Evolutionary conservation across 2,888 invertebrate species (phyloP).

Genomic region (Latrodectus hesperus): DNA sequence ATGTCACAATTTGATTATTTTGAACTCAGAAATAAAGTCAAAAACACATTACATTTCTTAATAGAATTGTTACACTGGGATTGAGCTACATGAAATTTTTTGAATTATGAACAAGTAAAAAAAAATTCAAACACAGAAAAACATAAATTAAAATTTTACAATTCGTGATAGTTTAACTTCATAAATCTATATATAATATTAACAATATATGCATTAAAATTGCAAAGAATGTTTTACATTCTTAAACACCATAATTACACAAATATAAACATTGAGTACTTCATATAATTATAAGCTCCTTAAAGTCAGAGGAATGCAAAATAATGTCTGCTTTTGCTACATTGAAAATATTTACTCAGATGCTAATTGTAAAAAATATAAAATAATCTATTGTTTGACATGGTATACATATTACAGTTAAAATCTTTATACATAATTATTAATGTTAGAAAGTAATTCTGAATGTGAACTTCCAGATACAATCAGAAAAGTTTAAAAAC

Average conservation of each 20-base stretch:
- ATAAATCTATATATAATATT: slow-evolving; percentile 58
- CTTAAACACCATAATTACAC: slow-evolving; percentile 43
- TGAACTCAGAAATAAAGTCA: slow-evolving; percentile 49
- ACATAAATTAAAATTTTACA: background rate
- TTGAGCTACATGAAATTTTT: background rate
- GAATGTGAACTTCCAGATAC: background rate
- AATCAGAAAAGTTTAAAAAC: too few species aligned
- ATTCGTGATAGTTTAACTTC: slow-evolving; percentile 18
- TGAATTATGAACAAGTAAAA: slow-evolving; percentile 3
- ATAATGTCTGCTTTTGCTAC: slow-evolving; percentile 7
- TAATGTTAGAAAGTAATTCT: slow-evolving; percentile 9
- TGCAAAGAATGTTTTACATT: slow-evolving; percentile 42
- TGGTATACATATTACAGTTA: too few species aligned
- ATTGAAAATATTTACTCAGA: background rate
- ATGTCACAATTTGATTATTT: slow-evolving; percentile 29
- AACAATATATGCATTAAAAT: slow-evolving; percentile 55
- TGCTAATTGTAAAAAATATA: too few species aligned
- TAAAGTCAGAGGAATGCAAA: slow-evolving; percentile 43
- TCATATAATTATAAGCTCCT: slow-evolving; percentile 49
- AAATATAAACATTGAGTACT: slow-evolving; percentile 38
- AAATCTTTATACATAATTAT: background rate
- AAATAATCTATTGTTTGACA: too few species aligned
- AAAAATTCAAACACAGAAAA: background rate
- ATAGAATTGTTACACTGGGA: background rate
- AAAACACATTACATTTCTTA: background rate